phyloP scores from a whole-genome alignment of 1,140 invertebrate species.

The Globodera rostochiensis region DNA sequence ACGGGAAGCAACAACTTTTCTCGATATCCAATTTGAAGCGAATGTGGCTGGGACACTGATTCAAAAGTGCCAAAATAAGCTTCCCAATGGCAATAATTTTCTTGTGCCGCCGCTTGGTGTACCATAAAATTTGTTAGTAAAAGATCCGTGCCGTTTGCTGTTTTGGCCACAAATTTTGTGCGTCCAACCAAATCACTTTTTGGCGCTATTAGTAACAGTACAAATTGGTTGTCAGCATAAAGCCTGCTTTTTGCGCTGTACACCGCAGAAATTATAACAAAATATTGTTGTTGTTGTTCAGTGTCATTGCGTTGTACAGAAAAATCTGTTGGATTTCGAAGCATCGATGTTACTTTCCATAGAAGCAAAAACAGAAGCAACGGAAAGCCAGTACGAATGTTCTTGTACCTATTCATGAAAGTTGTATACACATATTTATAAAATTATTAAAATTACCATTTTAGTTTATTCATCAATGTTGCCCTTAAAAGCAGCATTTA shows the following conservation, averaged over 20 bases:
- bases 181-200: not conserved
- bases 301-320: too few species aligned
- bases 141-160: not conserved
- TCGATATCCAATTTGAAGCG: not conserved
- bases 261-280: not conserved
- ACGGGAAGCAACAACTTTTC: not conserved
- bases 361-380: too few species aligned
- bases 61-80: not conserved
- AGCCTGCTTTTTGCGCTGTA: not conserved
- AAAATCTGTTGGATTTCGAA: too few species aligned
- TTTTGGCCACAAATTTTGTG: not conserved
- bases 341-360: too few species aligned
- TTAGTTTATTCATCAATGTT: too few species aligned
- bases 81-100: not conserved
- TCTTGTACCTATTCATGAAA: too few species aligned
- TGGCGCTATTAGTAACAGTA: not conserved
- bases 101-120: not conserved
- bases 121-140: not conserved
- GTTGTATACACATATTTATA: too few species aligned
- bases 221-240: constrained; percentile 4
- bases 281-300: not conserved
- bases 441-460: too few species aligned
- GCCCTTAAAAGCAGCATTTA: too few species aligned
- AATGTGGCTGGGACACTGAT: not conserved
- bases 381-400: too few species aligned